Evolutionary conservation across 2,888 invertebrate genomes (phyloP).

Genomic region (Maniola hyperantus): DNA sequence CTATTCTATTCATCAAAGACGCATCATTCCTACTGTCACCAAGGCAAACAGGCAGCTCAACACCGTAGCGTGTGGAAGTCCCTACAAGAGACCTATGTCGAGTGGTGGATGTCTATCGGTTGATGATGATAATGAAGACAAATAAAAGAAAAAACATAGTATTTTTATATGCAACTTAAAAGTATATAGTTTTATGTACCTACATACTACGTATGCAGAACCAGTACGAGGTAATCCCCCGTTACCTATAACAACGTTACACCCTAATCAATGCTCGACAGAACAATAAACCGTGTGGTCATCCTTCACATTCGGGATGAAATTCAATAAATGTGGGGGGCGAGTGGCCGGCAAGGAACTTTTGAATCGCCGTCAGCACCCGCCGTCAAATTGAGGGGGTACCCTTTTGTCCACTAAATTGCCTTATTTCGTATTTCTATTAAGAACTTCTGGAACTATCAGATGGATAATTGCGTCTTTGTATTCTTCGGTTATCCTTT

Average conservation of each 20-base stretch:
- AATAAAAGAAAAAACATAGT: too few species aligned
- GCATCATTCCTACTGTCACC: too few species aligned
- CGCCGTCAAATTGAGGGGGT: constrained; percentile 58
- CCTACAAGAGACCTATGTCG: too few species aligned
- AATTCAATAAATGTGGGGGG: constrained; percentile 77
- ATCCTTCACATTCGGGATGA: constrained; percentile 60
- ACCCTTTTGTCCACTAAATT: constrained; percentile 78
- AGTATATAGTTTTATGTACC: too few species aligned
- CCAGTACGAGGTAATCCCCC: constrained; percentile 8
- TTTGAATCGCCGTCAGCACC: constrained; percentile 72
- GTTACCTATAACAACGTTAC: constrained; percentile 49
- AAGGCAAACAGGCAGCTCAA: too few species aligned
- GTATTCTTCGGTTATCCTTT: constrained; percentile 59
- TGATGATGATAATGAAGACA: too few species aligned
- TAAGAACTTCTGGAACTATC: constrained; percentile 75
- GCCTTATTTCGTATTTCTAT: constrained; percentile 76
- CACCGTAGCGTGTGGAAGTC: too few species aligned
- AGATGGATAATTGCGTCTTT: constrained; percentile 74
- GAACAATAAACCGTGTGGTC: constrained; percentile 76
- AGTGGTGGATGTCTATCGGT: too few species aligned
- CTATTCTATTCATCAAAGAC: too few species aligned
- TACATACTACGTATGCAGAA: neutral
- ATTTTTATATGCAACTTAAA: too few species aligned
- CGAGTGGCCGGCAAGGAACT: constrained; percentile 70
- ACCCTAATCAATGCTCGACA: constrained; percentile 67